Conservation (phyloP, 1,140 invertebrate species). For the Ectropis grisescens region DNA sequence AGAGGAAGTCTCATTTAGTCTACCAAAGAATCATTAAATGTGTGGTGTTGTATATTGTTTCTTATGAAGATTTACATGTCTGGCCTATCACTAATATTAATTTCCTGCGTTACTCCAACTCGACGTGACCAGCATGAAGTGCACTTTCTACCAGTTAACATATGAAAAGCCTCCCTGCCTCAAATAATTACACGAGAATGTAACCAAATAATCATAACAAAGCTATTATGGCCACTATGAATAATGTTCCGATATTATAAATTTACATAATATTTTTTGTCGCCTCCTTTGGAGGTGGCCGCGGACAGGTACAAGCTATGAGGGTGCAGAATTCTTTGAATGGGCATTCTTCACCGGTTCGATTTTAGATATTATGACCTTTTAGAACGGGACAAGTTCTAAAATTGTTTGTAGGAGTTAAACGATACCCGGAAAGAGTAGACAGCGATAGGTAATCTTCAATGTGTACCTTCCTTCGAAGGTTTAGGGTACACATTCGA, state of each 20-base stretch:
- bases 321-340: constrained; percentile 68
- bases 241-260: constrained; percentile 58
- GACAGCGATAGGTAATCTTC: too few species aligned
- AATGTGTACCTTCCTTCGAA: constrained; percentile 6
- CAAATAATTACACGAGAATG: constrained; percentile 48
- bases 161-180: constrained; percentile 26
- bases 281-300: constrained; percentile 57
- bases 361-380: constrained; percentile 11
- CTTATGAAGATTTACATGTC: too few species aligned
- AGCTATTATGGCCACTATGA: constrained; percentile 62
- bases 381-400: constrained; percentile 13
- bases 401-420: constrained; percentile 20
- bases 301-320: constrained; percentile 62
- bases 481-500: constrained; percentile 21
- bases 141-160: constrained; percentile 16
- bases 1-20: too few species aligned
- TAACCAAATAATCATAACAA: constrained; percentile 64
- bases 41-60: too few species aligned
- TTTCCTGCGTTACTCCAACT: too few species aligned
- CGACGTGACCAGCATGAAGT: too few species aligned
- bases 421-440: too few species aligned
- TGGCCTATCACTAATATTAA: too few species aligned
- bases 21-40: too few species aligned
- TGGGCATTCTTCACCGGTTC: constrained; percentile 28
- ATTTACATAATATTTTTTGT: constrained; percentile 69